Base-by-base conservation (phyloP, 2,797 vertebrate genomes). In the Notolepis coatsorum region DNA sequence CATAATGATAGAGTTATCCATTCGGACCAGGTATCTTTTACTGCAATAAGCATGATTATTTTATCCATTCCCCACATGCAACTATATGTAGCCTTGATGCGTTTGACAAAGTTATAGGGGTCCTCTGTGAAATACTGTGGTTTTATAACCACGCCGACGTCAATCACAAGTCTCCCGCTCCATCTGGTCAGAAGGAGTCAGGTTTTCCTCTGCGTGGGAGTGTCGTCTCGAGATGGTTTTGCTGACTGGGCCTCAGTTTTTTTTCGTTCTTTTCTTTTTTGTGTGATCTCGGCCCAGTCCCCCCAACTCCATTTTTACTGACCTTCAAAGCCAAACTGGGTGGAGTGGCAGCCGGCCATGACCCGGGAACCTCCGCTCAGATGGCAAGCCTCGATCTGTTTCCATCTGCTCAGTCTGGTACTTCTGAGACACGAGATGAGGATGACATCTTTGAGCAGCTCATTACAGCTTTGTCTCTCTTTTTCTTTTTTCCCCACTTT, bases 231-330 rank as follows among this genome's bases (percentile, higher is more conserved):
- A 37, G 12, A 61, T 43, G 25, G 13, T 75, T 82, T 74, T 83
- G 84, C 90, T 84, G 84, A 89, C 76, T 86, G 49, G 71, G 82
- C 74, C 71, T 55, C 77, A n/a, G n/a, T n/a, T n/a, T n/a, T n/a
- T n/a, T n/a, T n/a, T n/a, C n/a, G n/a, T n/a, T n/a, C n/a, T n/a
- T n/a, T n/a, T n/a, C n/a, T n/a, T n/a, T n/a, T n/a, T n/a, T 59
- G 7, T 61, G 65, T 88, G 84, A 90, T 82, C 79, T 91, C 84
- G 88, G 82, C 71, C 28, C 68, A 68, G 10, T 49, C 43, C 15
- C 68, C 47, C 67, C 39, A 50, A 51, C 71, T 61, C 61, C 28
- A 31, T 76, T 83, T n/a, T 50, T 66, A 5, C 67, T 46, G 58
- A 15, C 12, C 70, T 65, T 79, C 58, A 70, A 58, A 76, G 69